These are phyloP conservation scores for Charanyca ferruginea DNA, from an alignment of 2,888 invertebrate genomes.

Conservation along the genomic window DNA sequence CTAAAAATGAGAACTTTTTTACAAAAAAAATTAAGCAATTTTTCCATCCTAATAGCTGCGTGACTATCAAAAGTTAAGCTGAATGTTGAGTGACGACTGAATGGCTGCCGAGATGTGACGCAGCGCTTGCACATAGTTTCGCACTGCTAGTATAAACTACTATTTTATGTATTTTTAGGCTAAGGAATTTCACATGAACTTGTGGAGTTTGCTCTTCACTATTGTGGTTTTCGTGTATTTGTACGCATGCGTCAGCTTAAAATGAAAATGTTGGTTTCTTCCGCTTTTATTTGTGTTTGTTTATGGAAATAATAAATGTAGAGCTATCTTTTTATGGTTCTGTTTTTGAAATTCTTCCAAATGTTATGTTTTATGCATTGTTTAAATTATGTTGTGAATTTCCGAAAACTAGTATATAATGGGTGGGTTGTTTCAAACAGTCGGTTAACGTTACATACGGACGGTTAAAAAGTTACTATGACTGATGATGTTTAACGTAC, in stretches of 20 bases:
- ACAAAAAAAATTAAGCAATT: neutral
- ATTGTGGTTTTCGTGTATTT: slow-evolving; percentile 29
- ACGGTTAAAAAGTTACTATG: too few species aligned
- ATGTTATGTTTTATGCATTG: neutral
- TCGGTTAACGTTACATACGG: too few species aligned
- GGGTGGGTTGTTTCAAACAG: too few species aligned
- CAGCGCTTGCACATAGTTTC: slow-evolving; percentile 60
- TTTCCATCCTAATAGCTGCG: slow-evolving; percentile 52
- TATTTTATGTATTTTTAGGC: slow-evolving; percentile 54
- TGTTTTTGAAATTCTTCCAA: neutral
- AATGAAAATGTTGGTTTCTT: neutral
- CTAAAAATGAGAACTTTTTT: too few species aligned
- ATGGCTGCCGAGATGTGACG: slow-evolving; percentile 69
- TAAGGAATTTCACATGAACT: slow-evolving; percentile 61
- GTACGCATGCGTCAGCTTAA: slow-evolving; percentile 3
- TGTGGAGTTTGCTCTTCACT: slow-evolving; percentile 30
- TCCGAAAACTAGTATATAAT: too few species aligned
- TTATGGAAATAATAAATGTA: slow-evolving; percentile 15
- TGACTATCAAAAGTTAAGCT: slow-evolving; percentile 61
- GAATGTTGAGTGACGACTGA: slow-evolving; percentile 77
- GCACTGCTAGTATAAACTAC: slow-evolving; percentile 42
- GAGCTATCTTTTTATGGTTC: slow-evolving; percentile 3
- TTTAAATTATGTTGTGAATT: neutral
- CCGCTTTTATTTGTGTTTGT: slow-evolving; percentile 9
- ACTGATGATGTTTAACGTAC: too few species aligned